Base-by-base conservation (phyloP, 2,888 invertebrate genomes). In the Amphipyra berbera region DNA sequence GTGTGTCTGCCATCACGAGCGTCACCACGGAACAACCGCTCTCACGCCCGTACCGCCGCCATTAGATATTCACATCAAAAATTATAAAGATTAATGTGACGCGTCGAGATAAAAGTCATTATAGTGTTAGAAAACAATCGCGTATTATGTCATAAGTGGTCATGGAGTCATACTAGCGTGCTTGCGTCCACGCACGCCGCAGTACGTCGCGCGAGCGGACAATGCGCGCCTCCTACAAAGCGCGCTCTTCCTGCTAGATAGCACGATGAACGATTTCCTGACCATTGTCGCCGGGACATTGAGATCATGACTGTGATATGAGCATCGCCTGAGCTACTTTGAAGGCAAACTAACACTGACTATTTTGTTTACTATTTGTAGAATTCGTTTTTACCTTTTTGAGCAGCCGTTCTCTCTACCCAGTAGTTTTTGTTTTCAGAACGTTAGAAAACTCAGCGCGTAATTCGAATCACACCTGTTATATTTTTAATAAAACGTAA, bases 261-360 rank as follows among this genome's bases (percentile, higher is more conserved):
- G 79, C 85, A 75, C 88, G 89, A 93, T 93, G 85, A 84, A 80
- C 86, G 72, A 87, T 87, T 90, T 93, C 93, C 93, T 89, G 90
- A 90, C 69, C 82, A 88, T 89, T 89, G 90, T 89, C 78, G 63
- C 67, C 59, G 61, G 76, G 70, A 76, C 76, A 68, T 75, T 79
- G 72, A 76, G 70, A 71, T 71, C 71, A 64, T 73, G 60, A 73
- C 76, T 72, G 65, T 66, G 68, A 71, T 66, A 72, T 72, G 72
- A 64, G 59, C 54, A 72, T 65, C 61, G 59, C 48, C 61, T 61
- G 59, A 64, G 66, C 53, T 66, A 63, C 38, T 44, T 44, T 49
- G 41, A 40, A 48, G 21, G 3, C 21, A 21, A 2, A 30, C 30
- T 30, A 30, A 7, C 30, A 4, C 30, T 30, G 30, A 6, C 30